Base-by-base conservation (phyloP, 2,888 invertebrate genomes). In the Euzetes globulus region DNA sequence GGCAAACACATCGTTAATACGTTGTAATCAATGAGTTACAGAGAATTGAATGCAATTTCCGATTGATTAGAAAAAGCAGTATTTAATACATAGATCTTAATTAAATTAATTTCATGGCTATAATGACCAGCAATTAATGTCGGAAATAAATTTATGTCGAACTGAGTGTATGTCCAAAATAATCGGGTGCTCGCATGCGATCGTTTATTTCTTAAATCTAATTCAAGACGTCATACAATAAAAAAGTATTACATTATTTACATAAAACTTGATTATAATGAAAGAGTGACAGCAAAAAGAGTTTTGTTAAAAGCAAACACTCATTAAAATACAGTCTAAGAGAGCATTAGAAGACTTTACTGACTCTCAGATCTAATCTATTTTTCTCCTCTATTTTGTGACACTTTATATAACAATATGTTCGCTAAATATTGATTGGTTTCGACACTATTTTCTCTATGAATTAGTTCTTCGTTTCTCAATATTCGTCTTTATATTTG, bases 91-190 rank as follows among this genome's bases (percentile, higher is more conserved):
- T 15, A 45, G 45, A 7, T 52, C 58, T 25, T 58, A 58, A 58
- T 58, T 58, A 22, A 25, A 58, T 58, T 58, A 58, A 50, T 58
- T 58, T 58, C 19, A 58, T 58, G 15, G 58, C 25, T 58, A 25
- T 58, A 58, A 58, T 58, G 4, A 58, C 58, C 5, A 19, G 58
- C 22, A 58, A 58, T 58, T 58, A 58, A 58, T 58, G 58, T 25
- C 22, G 6, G 11, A 58, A 25, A 58, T 58, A 22, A 58, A 58
- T 58, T 58, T 25, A 58, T 22, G 50, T 50, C n/a, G 13, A n/a
- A n/a, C n/a, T 50, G n/a, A n/a, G 50, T 13, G 3, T 7, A n/a
- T 50, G 15, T 50, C 50, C 11, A 58, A 58, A 58, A 22, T 58
- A 22, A 58, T 58, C n/a, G 11, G 13, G 19, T 58, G 5, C 19